Evolutionary conservation across 2,797 vertebrate species (phyloP).

Genomic region (Leptodactylus fallax): DNA sequence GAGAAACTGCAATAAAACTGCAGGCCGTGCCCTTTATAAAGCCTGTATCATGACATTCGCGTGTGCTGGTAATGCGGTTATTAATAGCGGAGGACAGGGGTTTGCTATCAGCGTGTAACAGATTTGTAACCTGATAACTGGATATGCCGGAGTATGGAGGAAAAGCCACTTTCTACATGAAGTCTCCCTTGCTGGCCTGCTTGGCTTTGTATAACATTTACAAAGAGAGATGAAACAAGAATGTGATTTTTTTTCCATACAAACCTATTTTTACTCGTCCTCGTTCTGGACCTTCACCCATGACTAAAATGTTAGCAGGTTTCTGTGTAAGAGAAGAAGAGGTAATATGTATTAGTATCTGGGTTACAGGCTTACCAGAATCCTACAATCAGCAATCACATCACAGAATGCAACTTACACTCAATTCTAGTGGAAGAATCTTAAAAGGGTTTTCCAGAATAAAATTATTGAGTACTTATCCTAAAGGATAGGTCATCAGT

Average conservation of each 20-base stretch:
- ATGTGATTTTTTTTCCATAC: conserved; percentile 66
- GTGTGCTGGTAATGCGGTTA: not conserved
- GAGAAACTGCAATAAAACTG: not conserved
- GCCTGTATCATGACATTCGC: not conserved
- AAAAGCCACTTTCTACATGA: not conserved
- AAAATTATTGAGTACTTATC: too few relatives aligned
- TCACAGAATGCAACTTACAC: not conserved
- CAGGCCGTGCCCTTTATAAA: not conserved
- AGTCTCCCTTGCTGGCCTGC: not conserved
- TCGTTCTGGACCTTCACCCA: conserved; percentile 99
- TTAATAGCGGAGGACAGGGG: not conserved
- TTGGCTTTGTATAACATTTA: not conserved
- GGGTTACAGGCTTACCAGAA: not conserved
- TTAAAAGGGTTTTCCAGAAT: too few relatives aligned
- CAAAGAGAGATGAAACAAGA: not conserved
- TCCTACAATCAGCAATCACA: not conserved
- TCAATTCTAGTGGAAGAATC: too few relatives aligned
- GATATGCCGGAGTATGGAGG: not conserved
- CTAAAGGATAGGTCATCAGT: too few relatives aligned
- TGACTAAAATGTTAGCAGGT: conserved; percentile 99
- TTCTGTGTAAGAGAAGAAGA: conserved; percentile 87
- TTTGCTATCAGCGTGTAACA: not conserved
- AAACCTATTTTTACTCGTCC: conserved; percentile 99
- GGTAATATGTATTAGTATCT: conserved; percentile 49
- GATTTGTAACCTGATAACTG: conserved; percentile 7